Base-by-base conservation (phyloP, 2,888 invertebrate genomes). In the Drosophila cognata region DNA sequence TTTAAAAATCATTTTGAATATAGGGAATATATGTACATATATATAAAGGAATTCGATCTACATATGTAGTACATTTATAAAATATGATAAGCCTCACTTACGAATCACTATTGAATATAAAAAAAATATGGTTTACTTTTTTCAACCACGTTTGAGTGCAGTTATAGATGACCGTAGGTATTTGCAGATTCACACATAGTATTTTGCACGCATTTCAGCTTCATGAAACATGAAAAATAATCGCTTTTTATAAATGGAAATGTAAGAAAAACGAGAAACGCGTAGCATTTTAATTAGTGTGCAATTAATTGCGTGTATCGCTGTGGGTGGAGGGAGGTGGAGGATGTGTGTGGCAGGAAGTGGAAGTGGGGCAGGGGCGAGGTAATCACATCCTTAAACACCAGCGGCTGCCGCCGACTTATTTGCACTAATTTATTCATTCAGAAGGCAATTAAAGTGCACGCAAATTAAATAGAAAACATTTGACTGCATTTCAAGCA, bases 401-500 rank as follows among this genome's bases (percentile, higher is more conserved):
- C 5, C 4, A 18, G 48, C 46, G 25, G 33, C 48, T 33, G 29
- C 41, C 52, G 61, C 56, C 64, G 55, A 69, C 51, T 63, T 79
- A 74, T 85, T 72, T 82, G 80, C 86, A 75, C 55, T 74, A 68
- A 74, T 88, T 84, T 84, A 82, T 73, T 79, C 70, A 85, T 85
- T 77, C 71, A 71, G 64, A 71, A 83, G 77, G 88, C 78, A 84
- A 88, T 84, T 84, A 88, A 88, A 77, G 83, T 78, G 75, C 61
- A 73, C 73, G 70, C 68, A 89, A 89, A 89, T 89, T 89, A 85
- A 89, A 89, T 76, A 87, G 43, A 87, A 78, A 87, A 69, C 88
- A 77, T 89, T 85, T 85, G 77, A 71, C 72, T 82, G 73, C 84
- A 84, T 87, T 89, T 89, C 85, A 86, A 89, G 85, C 88, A 77